These are phyloP conservation scores for Lanistes nyassanus DNA, from an alignment of 1,140 invertebrate species.

Conservation along the genomic window DNA sequence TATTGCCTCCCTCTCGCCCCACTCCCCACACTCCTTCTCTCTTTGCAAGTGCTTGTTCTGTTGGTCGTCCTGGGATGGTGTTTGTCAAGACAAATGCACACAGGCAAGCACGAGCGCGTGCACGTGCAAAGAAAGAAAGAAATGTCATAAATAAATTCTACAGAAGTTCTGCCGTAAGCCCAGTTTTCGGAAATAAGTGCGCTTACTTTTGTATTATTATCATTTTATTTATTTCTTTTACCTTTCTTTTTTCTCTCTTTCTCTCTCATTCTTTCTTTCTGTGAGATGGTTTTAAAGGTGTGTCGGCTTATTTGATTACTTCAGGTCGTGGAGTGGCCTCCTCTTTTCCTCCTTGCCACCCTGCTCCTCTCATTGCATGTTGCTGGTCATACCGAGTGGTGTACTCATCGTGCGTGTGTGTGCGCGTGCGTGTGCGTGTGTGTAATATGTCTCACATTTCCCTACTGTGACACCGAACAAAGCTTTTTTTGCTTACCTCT, in stretches of 20 bases:
- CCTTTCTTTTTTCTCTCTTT: conserved; percentile 1
- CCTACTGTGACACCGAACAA: too few relatives aligned
- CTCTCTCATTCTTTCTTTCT: conserved; percentile 1
- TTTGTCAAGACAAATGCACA: background rate
- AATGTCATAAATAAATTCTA: too few relatives aligned
- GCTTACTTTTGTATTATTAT: too few relatives aligned
- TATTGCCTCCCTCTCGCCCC: too few relatives aligned
- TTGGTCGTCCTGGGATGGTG: too few relatives aligned
- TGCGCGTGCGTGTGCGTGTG: background rate
- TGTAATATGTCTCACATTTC: background rate
- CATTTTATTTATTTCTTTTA: background rate
- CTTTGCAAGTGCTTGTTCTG: too few relatives aligned
- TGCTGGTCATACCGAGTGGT: too few relatives aligned
- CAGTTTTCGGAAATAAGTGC: too few relatives aligned
- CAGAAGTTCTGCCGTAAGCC: too few relatives aligned
- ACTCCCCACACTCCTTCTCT: too few relatives aligned
- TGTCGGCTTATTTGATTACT: background rate
- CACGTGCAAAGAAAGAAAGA: background rate
- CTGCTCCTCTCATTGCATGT: too few relatives aligned
- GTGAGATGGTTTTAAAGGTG: background rate
- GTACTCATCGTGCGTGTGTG: background rate
- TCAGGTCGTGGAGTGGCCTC: background rate
- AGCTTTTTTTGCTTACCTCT: too few relatives aligned
- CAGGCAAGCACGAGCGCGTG: conserved; percentile 1
- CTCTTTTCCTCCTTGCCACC: background rate